Base-by-base conservation (phyloP, 2,113 vertebrate species). In the Pachypanchax playfairii region DNA sequence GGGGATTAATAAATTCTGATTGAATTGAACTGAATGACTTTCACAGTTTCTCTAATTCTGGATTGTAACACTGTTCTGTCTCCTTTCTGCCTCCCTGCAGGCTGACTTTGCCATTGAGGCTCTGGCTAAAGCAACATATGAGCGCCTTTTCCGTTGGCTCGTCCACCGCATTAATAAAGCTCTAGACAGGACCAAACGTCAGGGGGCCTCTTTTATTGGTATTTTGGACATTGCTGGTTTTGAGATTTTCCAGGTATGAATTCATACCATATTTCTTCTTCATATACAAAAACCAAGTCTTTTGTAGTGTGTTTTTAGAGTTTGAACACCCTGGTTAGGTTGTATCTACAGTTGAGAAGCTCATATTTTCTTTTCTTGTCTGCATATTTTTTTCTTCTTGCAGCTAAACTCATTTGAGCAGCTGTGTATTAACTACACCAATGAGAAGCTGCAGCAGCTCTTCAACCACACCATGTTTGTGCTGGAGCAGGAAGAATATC, bases 391-490 rank as follows among this genome's bases (percentile, higher is more conserved):
- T 49, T 28, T 33, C n/a, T 15, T 73, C 11, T 1, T 12, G 0
- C 58, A 99, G 97, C 68, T 99, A 82, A 99, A 99, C 86, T 99
- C 97, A 3, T 98, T 99, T 20, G 97, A 99, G 79, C 97, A 99
- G 53, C 91, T 99, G 33, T 99, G 97, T 52, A 99, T 99, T 90
- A 99, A 99, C 91, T 99, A 96, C 89, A 99, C 97, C 85, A 99
- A 99, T 0, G 97, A 99, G 91, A 98, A 98, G 91, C 92, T 98
- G 56, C 97, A 99, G 90, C 97, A 99, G 84, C 92, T 99, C 20
- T 99, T 99, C 92, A 99, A 99, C 89, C 97, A 99, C 89, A 98
- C 97, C 47, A 98, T 99, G 97, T 99, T 99, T 84, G 89, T 99
- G 85, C 92, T 98, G 90, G 97, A 99, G 90, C 97, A 99, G 80